Evolutionary conservation across 2,888 invertebrate genomes (phyloP).

Genomic region (Yponomeuta plumbellus): DNA sequence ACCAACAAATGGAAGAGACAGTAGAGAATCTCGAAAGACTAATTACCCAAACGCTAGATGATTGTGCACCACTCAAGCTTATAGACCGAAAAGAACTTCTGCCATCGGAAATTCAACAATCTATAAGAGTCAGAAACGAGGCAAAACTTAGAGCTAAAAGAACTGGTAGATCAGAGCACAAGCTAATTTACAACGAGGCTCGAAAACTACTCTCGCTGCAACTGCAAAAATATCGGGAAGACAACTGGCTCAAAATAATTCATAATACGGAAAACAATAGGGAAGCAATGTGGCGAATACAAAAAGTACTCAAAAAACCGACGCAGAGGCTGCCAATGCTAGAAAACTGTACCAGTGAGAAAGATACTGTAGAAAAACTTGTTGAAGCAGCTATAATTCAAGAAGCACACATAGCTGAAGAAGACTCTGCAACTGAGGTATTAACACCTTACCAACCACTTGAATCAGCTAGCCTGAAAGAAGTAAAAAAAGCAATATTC

Average conservation of each 20-base stretch:
- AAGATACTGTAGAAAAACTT: constrained; percentile 16
- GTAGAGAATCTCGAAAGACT: constrained; percentile 5
- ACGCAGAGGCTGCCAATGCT: constrained; percentile 9
- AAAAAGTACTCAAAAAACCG: constrained; percentile 10
- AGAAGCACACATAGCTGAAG: constrained; percentile 11
- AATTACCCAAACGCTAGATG: constrained; percentile 9
- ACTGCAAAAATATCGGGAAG: constrained; percentile 4
- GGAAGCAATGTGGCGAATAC: constrained; percentile 16
- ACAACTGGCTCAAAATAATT: constrained; percentile 13
- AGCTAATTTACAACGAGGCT: constrained; percentile 11
- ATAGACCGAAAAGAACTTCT: constrained; percentile 8
- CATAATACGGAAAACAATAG: constrained; percentile 15
- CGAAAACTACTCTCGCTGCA: constrained; percentile 9
- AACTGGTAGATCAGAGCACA: constrained; percentile 9
- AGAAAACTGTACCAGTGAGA: constrained; percentile 13
- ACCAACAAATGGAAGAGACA: constrained; percentile 11
- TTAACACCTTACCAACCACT: constrained; percentile 18
- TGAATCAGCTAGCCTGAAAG: constrained; percentile 15
- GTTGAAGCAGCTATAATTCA: constrained; percentile 18
- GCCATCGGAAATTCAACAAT: constrained; percentile 7
- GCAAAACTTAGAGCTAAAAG: constrained; percentile 6
- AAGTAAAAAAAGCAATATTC: constrained; percentile 12
- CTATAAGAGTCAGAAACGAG: constrained; percentile 13
- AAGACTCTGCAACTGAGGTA: constrained; percentile 6
- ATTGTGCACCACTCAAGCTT: constrained; percentile 12